These are phyloP conservation scores for Tichodroma muraria DNA, from an alignment of 2,113 vertebrate species.

Conservation along the genomic window DNA sequence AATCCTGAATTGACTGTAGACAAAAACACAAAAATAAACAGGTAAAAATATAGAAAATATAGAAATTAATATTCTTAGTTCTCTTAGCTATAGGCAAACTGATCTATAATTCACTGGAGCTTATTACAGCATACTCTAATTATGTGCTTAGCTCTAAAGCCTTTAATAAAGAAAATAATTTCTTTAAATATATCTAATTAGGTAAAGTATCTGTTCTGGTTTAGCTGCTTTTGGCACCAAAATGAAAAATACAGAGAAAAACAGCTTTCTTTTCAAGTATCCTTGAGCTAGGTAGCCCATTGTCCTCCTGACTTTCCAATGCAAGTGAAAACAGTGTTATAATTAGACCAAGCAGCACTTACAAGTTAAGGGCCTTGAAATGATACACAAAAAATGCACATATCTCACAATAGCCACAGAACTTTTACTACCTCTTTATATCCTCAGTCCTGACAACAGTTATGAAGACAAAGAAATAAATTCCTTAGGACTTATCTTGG, in stretches of 20 bases:
- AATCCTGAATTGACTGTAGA: background rate
- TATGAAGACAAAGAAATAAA: background rate
- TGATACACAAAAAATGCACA: background rate
- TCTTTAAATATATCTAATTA: conserved; percentile 32
- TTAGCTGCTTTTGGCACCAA: background rate
- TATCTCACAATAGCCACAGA: background rate
- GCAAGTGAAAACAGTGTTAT: background rate
- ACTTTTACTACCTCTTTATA: background rate
- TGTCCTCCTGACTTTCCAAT: background rate
- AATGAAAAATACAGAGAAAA: background rate
- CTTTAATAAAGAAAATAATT: conserved; percentile 34
- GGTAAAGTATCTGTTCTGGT: background rate
- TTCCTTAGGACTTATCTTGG: background rate
- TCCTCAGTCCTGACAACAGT: background rate
- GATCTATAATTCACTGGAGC: background rate
- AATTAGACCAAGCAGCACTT: background rate
- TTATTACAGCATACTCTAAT: conserved; percentile 15
- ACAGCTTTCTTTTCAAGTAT: background rate
- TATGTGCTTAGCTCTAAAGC: conserved; percentile 35
- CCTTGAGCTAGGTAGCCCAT: background rate
- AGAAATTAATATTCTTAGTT: background rate
- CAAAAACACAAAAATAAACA: background rate
- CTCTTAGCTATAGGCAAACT: background rate
- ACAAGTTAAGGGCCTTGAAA: background rate
- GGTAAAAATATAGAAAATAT: background rate